Evolutionary conservation across 2,888 invertebrate species (phyloP).

Genomic region (Griposia aprilina): DNA sequence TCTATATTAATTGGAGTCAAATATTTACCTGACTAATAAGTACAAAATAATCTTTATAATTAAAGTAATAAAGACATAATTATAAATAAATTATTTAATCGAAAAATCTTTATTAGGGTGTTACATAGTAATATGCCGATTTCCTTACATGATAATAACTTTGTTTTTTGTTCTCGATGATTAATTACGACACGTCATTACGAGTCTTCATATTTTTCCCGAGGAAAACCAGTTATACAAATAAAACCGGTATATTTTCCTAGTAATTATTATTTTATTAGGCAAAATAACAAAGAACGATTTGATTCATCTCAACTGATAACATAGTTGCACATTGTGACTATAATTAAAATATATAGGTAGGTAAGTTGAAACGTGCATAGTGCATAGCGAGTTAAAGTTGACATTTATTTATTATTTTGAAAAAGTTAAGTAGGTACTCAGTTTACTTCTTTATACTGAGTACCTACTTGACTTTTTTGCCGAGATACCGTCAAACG

Average conservation of each 20-base stretch:
- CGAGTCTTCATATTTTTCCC: constrained; percentile 23
- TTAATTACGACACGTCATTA: neutral
- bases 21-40: neutral
- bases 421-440: too few relatives aligned
- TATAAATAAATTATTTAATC: neutral
- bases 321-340: constrained; percentile 8
- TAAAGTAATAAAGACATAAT: neutral
- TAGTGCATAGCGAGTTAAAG: neutral
- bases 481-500: neutral
- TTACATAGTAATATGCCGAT: too few relatives aligned
- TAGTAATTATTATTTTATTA: constrained; percentile 13
- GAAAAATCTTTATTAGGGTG: neutral
- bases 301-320: neutral
- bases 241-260: constrained; percentile 16
- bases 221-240: constrained; percentile 6
- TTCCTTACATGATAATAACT: neutral
- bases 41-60: neutral
- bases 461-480: neutral
- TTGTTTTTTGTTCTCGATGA: neutral
- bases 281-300: neutral
- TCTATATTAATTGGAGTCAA: neutral
- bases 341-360: neutral
- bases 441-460: too few relatives aligned
- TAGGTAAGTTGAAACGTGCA: neutral
- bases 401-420: too few relatives aligned